These are phyloP conservation scores for Xylocampa areola DNA, from an alignment of 2,888 invertebrate genomes.

Conservation along the genomic window DNA sequence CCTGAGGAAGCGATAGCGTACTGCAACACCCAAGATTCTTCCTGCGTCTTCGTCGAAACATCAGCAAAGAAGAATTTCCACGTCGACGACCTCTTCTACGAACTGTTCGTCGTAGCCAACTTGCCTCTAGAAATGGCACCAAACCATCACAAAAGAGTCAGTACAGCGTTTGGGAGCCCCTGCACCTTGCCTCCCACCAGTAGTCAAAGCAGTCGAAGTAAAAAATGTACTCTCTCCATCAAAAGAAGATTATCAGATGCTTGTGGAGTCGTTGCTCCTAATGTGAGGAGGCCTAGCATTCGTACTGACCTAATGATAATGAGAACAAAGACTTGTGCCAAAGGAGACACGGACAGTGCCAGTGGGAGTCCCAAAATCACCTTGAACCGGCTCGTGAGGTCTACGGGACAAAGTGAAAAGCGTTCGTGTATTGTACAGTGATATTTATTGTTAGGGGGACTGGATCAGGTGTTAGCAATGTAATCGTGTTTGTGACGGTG, in stretches of 20 bases:
- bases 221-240: conserved; percentile 94
- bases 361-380: conserved; percentile 88
- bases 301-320: conserved; percentile 96
- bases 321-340: conserved; percentile 94
- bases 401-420: conserved; percentile 83
- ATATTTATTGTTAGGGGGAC: conserved; percentile 64
- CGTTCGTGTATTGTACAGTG: conserved; percentile 87
- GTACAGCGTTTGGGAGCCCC: conserved; percentile 93
- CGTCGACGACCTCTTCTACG: conserved; percentile 95
- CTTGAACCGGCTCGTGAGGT: conserved; percentile 84
- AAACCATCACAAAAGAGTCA: conserved; percentile 95
- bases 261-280: conserved; percentile 96
- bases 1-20: conserved; percentile 94
- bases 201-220: conserved; percentile 91
- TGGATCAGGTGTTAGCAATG: conserved; percentile 16
- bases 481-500: conserved; percentile 33
- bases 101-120: conserved; percentile 95
- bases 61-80: conserved; percentile 95
- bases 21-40: conserved; percentile 93
- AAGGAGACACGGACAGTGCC: conserved; percentile 91
- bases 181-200: conserved; percentile 93
- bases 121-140: conserved; percentile 97
- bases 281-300: conserved; percentile 95
- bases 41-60: conserved; percentile 94
- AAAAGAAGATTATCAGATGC: conserved; percentile 95